Percentiles rank a stretch among this genome's conserved stretches.
These are phyloP conservation scores for Nesidiocoris tenuis DNA, from an alignment of 2,888 invertebrate genomes.

Conservation along the genomic window DNA sequence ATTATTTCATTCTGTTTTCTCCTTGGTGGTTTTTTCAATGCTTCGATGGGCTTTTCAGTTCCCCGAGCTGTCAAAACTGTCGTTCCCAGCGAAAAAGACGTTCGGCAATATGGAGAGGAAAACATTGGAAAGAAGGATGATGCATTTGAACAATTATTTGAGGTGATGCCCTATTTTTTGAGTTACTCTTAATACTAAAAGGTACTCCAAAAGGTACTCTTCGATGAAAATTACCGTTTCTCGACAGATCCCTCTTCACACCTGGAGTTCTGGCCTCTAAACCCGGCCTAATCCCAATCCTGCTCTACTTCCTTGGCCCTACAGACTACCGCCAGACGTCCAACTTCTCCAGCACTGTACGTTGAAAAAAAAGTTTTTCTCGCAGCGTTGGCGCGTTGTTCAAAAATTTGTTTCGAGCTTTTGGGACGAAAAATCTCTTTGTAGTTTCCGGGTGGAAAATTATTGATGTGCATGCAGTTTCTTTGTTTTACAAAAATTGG, in stretches of 20 bases:
- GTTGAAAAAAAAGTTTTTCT: too few species aligned
- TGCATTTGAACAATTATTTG: slow-evolving; percentile 78
- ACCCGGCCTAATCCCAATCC: slow-evolving; percentile 63
- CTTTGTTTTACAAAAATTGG: background rate
- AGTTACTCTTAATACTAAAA: too few species aligned
- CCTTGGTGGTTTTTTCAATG: background rate
- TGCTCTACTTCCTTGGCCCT: slow-evolving; percentile 68
- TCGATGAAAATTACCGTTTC: too few species aligned
- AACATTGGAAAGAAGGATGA: slow-evolving; percentile 81
- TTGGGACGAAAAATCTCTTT: too few species aligned
- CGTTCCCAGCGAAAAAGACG: slow-evolving; percentile 89
- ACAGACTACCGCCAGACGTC: slow-evolving; percentile 66
- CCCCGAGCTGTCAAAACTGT: slow-evolving; percentile 72
- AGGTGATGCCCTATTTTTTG: too few species aligned
- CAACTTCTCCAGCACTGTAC: slow-evolving; percentile 62
- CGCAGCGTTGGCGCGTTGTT: too few species aligned
- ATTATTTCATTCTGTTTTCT: background rate
- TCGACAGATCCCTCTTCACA: slow-evolving; percentile 26
- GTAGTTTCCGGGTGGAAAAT: background rate
- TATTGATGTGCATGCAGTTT: background rate
- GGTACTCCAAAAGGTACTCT: too few species aligned
- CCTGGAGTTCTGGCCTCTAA: slow-evolving; percentile 54
- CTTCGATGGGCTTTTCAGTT: slow-evolving; percentile 57
- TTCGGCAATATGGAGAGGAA: slow-evolving; percentile 86
- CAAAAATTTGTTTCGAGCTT: too few species aligned